These are phyloP conservation scores for Condylura cristata DNA, from an alignment of 2,113 vertebrate genomes.

Conservation along the genomic window DNA sequence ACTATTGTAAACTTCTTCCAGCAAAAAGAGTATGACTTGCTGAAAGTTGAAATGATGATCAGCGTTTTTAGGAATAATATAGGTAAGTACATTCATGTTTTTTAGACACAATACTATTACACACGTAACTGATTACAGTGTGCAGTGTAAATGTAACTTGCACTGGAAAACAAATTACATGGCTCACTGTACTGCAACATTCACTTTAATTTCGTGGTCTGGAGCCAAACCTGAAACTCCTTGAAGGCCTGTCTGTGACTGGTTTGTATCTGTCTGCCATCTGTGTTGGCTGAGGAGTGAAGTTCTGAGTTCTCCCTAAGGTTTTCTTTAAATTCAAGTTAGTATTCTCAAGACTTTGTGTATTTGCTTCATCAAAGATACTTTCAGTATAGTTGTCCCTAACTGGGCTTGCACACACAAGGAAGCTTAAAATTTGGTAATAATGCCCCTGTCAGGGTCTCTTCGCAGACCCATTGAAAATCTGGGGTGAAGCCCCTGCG, in stretches of 20 bases:
- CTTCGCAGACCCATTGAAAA: neutral
- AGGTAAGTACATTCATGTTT: neutral
- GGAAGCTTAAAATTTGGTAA: neutral
- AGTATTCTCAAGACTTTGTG: neutral
- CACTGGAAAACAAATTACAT: neutral
- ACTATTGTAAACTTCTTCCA: neutral
- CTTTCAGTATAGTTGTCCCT: neutral
- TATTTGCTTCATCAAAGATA: neutral
- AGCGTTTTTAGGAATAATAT: neutral
- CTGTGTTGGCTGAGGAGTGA: neutral
- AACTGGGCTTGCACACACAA: neutral
- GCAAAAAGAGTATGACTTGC: neutral
- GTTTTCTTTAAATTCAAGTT: neutral
- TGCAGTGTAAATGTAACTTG: neutral
- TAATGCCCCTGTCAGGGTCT: neutral
- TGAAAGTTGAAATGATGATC: neutral
- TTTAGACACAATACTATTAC: neutral
- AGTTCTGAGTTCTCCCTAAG: neutral
- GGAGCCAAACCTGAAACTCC: neutral
- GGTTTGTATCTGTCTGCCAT: neutral
- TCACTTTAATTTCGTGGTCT: neutral
- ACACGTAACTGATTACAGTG: too few species aligned
- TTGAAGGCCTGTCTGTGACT: neutral
- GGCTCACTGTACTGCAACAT: neutral
- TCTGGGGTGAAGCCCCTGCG: neutral